Conservation (phyloP, 2,888 invertebrate genomes). For the Mimachlamys varia region DNA sequence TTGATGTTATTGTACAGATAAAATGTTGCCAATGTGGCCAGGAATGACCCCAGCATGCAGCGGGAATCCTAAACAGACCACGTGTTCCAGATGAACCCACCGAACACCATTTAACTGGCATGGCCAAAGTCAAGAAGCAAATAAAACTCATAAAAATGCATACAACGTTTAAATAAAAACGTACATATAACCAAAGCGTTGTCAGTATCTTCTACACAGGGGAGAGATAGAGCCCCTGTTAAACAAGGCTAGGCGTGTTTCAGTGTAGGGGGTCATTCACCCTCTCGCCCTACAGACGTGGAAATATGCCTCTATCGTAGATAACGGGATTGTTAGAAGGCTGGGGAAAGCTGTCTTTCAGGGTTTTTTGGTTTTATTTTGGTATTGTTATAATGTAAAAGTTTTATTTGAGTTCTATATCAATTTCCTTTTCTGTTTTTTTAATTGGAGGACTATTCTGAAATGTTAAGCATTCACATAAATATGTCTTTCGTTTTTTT, state of each 20-base stretch:
- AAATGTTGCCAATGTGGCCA: not conserved
- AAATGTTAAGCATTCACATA: too few species aligned
- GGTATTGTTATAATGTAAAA: not conserved
- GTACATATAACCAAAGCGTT: not conserved
- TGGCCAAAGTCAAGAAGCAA: not conserved
- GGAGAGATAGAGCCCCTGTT: not conserved
- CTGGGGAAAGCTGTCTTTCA: not conserved
- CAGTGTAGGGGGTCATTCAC: slow-evolving; percentile 22
- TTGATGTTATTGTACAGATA: not conserved
- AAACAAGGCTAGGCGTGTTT: not conserved
- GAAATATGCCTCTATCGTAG: not conserved
- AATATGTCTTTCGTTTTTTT: too few species aligned
- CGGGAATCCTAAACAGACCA: not conserved
- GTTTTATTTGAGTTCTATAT: too few species aligned
- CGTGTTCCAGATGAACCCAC: not conserved
- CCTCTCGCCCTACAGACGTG: not conserved
- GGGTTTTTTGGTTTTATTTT: not conserved
- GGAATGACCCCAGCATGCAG: not conserved
- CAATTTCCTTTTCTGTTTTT: too few species aligned
- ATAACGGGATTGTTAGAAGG: not conserved
- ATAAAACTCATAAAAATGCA: slow-evolving; percentile 26
- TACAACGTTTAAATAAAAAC: not conserved
- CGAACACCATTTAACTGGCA: not conserved
- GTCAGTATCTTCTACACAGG: not conserved
- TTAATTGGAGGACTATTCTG: too few species aligned